phyloP scores from a whole-genome alignment of 2,888 invertebrate species.

The Empis stercorea region DNA sequence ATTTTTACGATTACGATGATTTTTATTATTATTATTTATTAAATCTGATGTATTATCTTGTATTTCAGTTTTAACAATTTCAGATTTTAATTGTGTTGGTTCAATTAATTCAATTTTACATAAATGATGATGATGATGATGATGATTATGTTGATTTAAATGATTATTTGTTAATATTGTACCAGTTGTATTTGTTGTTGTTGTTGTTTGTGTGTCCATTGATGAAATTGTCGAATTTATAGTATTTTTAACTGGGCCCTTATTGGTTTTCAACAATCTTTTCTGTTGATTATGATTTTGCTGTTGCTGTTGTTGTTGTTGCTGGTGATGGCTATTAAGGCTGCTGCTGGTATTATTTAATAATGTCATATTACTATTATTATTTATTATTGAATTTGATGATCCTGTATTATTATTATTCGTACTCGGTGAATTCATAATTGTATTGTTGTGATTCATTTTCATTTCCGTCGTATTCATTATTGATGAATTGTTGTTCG shows the following conservation, averaged over 20 bases:
- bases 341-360: slow-evolving; percentile 9
- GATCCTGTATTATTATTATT: not conserved
- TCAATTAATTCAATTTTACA: slow-evolving; percentile 19
- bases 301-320: slow-evolving; percentile 19
- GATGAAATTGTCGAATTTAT: slow-evolving; percentile 15
- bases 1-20: slow-evolving; percentile 8
- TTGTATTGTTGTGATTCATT: slow-evolving; percentile 15
- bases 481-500: slow-evolving; percentile 14
- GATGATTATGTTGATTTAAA: slow-evolving; percentile 15
- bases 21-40: not conserved
- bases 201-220: not conserved
- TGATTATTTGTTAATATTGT: slow-evolving; percentile 1
- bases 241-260: slow-evolving; percentile 33
- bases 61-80: slow-evolving; percentile 17
- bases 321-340: slow-evolving; percentile 12
- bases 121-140: slow-evolving; percentile 17
- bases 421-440: not conserved
- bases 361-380: not conserved
- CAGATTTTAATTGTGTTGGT: slow-evolving; percentile 23
- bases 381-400: not conserved
- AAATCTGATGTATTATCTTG: slow-evolving; percentile 13
- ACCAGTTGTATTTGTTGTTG: not conserved
- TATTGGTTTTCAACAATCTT: slow-evolving; percentile 29
- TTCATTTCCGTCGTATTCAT: not conserved
- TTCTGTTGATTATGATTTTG: slow-evolving; percentile 8